phyloP scores from a whole-genome alignment of 2,888 invertebrate genomes.

The Noctuana brunneofusca region DNA sequence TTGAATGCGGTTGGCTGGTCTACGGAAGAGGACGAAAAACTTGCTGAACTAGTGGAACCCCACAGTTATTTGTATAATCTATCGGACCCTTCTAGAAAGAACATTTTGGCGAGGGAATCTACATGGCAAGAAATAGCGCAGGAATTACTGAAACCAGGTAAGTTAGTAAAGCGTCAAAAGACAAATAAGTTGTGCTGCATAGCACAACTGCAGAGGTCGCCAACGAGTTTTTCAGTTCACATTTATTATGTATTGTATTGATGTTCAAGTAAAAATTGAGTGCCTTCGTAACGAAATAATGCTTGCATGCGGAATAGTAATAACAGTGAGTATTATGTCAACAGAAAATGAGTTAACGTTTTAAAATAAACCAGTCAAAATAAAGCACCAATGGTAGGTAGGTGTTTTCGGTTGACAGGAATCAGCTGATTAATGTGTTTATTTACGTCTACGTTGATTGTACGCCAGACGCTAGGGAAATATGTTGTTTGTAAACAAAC shows the following conservation, averaged over 20 bases:
- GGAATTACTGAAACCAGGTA: slow-evolving; percentile 70
- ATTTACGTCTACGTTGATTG: neutral
- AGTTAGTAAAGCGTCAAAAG: slow-evolving; percentile 32
- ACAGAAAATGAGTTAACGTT: slow-evolving; percentile 2
- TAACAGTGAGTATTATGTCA: neutral
- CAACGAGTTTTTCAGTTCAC: neutral
- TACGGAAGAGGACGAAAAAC: slow-evolving; percentile 67
- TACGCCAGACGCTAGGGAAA: neutral
- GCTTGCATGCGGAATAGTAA: neutral
- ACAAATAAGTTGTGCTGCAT: slow-evolving; percentile 51
- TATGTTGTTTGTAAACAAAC: neutral
- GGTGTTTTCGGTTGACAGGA: neutral
- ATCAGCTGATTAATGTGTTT: slow-evolving; percentile 1
- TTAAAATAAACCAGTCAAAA: neutral
- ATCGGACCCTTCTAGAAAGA: slow-evolving; percentile 69
- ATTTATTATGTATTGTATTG: neutral
- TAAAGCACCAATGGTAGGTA: neutral
- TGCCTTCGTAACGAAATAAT: neutral
- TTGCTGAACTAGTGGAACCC: slow-evolving; percentile 70
- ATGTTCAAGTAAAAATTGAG: neutral
- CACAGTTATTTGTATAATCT: slow-evolving; percentile 67
- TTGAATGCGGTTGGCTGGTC: slow-evolving; percentile 72
- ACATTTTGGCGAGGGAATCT: slow-evolving; percentile 66
- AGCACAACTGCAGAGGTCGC: slow-evolving; percentile 46
- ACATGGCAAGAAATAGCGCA: slow-evolving; percentile 76